Evolutionary conservation across 2,888 invertebrate species (phyloP), one percentile per base, ranked within the genome.

Genomic region (Danaus chrysippus): DNA sequence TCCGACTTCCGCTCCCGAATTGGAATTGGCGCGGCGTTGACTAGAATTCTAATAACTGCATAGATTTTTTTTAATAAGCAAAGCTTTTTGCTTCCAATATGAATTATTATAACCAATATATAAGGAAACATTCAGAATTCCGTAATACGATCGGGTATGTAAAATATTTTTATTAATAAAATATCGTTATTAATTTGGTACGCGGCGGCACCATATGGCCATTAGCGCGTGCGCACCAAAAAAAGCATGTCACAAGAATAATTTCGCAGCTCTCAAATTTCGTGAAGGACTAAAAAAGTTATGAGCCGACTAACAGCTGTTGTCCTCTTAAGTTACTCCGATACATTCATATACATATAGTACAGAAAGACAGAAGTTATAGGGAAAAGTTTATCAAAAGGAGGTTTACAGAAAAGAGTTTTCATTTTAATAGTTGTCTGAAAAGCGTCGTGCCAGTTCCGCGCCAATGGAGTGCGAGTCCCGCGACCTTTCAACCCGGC

Each of bases 1-100:
- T 85, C 84, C 81, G 78, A 89, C 89, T 88, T 90, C 89, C 89
- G 91, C 77, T 89, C 84, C 78, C 79, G 77, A 89, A 87, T 82
- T 83, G 83, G 84, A 87, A 86, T 88, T 87, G 85, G 87, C 86
- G 85, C 84, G 75, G 71, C 71, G 70, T 71, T 70, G 69, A 68
- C 68, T 62, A 58, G 64, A 65, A 68, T 70, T 68, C 68, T 65
- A 67, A 69, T 70, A 61, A 49, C 49, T 49, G 49, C 49, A 49
- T 49, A 49, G 10, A n/a, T 43, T 34, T 49, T n/a, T 61, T 53
- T 58, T 56, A 61, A 54, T 54, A 43, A 57, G n/a, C 44, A 42
- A 34, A 43, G 44, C 9, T 46, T n/a, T n/a, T n/a, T 46, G n/a
- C 9, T 46, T 46, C 46, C 15, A 46, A 46, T 46, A 34, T 13